Conservation (phyloP, 2,888 invertebrate genomes). For the Calliphora vomitoria region DNA sequence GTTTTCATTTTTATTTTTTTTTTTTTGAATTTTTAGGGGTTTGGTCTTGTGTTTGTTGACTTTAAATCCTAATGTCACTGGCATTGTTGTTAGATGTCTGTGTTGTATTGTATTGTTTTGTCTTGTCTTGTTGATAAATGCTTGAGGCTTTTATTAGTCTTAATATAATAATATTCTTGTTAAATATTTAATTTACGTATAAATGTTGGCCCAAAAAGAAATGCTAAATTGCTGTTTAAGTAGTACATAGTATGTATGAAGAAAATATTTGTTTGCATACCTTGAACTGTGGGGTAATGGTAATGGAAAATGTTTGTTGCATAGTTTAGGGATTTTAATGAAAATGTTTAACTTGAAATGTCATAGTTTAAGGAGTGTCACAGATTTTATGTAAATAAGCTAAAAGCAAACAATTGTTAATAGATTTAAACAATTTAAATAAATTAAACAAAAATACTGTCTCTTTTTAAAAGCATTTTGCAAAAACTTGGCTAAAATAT, state of each 20-base stretch:
- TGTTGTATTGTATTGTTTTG: constrained; percentile 15
- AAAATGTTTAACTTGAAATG: neutral
- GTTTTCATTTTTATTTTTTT: constrained; percentile 34
- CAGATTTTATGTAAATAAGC: neutral
- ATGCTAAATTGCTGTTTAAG: neutral
- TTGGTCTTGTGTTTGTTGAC: neutral
- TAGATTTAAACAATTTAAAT: neutral
- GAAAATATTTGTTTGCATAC: constrained; percentile 36
- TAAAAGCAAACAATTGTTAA: neutral
- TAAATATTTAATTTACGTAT: constrained; percentile 67
- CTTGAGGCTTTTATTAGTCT: constrained; percentile 57
- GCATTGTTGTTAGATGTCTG: constrained; percentile 1
- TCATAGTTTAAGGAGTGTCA: constrained; percentile 13
- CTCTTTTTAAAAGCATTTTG: neutral
- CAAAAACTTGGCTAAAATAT: too few species aligned
- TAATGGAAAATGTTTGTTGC: neutral
- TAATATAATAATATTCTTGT: constrained; percentile 57
- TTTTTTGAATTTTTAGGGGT: neutral
- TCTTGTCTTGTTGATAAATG: constrained; percentile 55
- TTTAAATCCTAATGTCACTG: constrained; percentile 11
- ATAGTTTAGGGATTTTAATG: constrained; percentile 28
- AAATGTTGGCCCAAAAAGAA: neutral
- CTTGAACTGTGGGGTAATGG: neutral
- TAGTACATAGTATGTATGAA: neutral
- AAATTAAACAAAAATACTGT: neutral